phyloP scores from a whole-genome alignment of 2,797 vertebrate genomes.

The Catamblyrhynchus diadema region DNA sequence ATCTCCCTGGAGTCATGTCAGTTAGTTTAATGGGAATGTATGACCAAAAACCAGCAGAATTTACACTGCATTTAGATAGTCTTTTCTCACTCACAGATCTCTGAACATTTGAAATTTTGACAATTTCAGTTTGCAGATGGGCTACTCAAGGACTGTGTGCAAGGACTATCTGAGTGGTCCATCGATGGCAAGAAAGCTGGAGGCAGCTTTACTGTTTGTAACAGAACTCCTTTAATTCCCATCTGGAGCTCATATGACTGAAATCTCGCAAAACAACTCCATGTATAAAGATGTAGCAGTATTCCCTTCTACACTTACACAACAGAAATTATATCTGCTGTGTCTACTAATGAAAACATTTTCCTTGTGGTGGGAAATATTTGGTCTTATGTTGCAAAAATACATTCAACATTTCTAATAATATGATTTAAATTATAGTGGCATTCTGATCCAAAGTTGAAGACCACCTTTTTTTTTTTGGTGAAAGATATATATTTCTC shows the following conservation, averaged over 20 bases:
- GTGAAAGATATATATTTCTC: not conserved
- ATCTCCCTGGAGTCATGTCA: not conserved
- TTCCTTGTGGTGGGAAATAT: not conserved
- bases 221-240: not conserved
- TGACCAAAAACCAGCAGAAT: not conserved
- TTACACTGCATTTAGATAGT: not conserved
- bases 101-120: not conserved
- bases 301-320: not conserved
- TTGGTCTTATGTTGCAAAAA: constrained; percentile 12
- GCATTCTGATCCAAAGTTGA: constrained; percentile 2
- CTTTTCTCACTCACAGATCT: not conserved
- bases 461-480: not conserved
- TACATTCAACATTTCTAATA: not conserved
- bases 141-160: not conserved
- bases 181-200: not conserved
- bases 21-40: not conserved
- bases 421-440: not conserved
- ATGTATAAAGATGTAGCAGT: not conserved
- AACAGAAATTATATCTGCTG: not conserved
- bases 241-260: not conserved
- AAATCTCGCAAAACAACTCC: not conserved
- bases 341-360: not conserved
- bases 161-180: not conserved
- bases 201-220: not conserved
- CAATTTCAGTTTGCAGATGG: not conserved